phyloP scores from a whole-genome alignment of 1,140 invertebrate species.

The Chymomyza costata region DNA sequence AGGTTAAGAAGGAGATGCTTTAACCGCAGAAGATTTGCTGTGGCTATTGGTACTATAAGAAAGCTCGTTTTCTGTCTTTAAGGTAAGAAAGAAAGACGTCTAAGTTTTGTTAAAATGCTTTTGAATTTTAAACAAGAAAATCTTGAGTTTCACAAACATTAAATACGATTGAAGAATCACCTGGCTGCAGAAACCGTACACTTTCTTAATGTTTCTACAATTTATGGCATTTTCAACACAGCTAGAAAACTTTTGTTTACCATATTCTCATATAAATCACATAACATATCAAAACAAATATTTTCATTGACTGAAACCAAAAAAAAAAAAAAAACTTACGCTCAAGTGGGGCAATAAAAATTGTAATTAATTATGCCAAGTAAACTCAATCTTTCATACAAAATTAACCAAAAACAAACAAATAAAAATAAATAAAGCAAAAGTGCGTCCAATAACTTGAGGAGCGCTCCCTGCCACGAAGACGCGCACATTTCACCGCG shows the following conservation, averaged over 20 bases:
- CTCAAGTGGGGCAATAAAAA: slow-evolving; percentile 65
- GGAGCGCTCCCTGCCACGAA: slow-evolving; percentile 14
- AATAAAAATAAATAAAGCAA: slow-evolving; percentile 47
- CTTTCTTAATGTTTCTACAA: slow-evolving; percentile 49
- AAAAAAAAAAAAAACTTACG: too few species aligned
- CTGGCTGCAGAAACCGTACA: slow-evolving; percentile 60
- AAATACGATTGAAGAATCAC: slow-evolving; percentile 60
- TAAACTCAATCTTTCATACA: slow-evolving; percentile 30
- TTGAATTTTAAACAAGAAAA: too few species aligned
- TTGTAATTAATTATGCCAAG: slow-evolving; percentile 60
- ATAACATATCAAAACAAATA: slow-evolving; percentile 21
- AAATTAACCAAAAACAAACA: slow-evolving; percentile 49
- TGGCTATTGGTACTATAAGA: too few species aligned
- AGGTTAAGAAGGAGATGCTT: too few species aligned
- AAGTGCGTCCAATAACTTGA: slow-evolving; percentile 17
- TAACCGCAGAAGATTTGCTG: too few species aligned
- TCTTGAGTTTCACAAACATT: slow-evolving; percentile 58
- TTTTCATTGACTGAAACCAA: background rate
- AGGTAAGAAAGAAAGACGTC: too few species aligned
- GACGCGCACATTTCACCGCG: slow-evolving; percentile 42
- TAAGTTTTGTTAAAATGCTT: too few species aligned
- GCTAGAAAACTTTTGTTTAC: slow-evolving; percentile 11
- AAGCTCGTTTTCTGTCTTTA: too few species aligned
- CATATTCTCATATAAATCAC: slow-evolving; percentile 67
- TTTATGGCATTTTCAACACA: slow-evolving; percentile 55